Conservation (phyloP, 37 sponge, comb jelly and placozoan species). For the Diacarnus erythraeanus region DNA sequence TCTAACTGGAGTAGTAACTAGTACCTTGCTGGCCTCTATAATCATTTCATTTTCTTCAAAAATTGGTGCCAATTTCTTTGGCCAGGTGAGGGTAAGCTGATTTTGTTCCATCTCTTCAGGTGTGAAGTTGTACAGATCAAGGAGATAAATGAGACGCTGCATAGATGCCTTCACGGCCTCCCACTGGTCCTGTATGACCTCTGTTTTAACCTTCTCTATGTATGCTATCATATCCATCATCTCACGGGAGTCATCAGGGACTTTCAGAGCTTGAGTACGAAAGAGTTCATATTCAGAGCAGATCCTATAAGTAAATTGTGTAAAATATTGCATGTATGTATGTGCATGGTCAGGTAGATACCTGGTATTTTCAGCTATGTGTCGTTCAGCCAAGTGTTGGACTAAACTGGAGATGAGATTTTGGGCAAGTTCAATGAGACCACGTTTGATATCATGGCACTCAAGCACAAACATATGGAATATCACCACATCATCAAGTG, state of each 20-base stretch:
- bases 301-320: slow-evolving; percentile 55
- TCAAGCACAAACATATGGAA: slow-evolving; percentile 83
- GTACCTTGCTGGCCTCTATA: slow-evolving; percentile 58
- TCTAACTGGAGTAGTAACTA: not conserved
- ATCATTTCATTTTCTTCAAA: slow-evolving; percentile 91
- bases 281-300: slow-evolving; percentile 82
- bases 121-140: slow-evolving; percentile 79
- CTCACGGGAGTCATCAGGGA: slow-evolving; percentile 86
- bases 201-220: slow-evolving; percentile 69
- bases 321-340: not conserved
- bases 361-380: slow-evolving; percentile 77
- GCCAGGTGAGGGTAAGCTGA: slow-evolving; percentile 86
- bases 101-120: slow-evolving; percentile 86
- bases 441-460: slow-evolving; percentile 82
- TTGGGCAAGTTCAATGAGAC: slow-evolving; percentile 46
- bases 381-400: slow-evolving; percentile 51
- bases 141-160: slow-evolving; percentile 73
- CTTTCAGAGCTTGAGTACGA: slow-evolving; percentile 60
- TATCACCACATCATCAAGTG: slow-evolving; percentile 37
- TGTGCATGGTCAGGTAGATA: not conserved
- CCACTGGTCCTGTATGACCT: slow-evolving; percentile 55
- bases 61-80: slow-evolving; percentile 76
- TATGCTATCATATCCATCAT: slow-evolving; percentile 88
- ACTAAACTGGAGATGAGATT: slow-evolving; percentile 34
- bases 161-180: slow-evolving; percentile 65